Evolutionary conservation across 2,113 vertebrate genomes (phyloP), one percentile per base, ranked within the genome.

Genomic region (Phrynosoma blainvillii): DNA sequence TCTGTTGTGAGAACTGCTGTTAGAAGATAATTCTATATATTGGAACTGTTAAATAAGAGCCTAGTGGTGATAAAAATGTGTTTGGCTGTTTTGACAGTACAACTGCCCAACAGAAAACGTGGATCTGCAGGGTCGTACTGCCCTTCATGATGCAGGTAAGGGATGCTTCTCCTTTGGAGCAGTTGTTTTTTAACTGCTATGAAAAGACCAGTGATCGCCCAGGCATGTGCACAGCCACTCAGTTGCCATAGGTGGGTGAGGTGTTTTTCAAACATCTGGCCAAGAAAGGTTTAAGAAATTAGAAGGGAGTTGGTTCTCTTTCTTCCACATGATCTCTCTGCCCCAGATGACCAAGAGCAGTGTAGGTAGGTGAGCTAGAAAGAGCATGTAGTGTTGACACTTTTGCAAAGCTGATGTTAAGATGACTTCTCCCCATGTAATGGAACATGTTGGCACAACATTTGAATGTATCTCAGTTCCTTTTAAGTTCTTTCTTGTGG

Each of bases 121-220:
- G 92, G 99, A 99, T 95, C 96, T 98, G 27, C 98, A 99, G 85
- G 98, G 99, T 47, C 97, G 98, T 92, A 98, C 98, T 0, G 98
- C 99, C 40, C 97, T 99, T 62, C 99, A 99, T 32, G 98, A 99
- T 92, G 99, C 99, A 79, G 98, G 99, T 99, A 89, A 96, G 95
- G 52, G 66, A 5, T 25, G 32, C 2, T 1, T 0, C 82, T 87
- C 40, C 42, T 77, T 56, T 70, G 79, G 71, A 11, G 0, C 2
- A 5, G 0, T 77, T 40, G 56, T 62, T 12, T 0, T 36, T 1
- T n/a, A 32, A 23, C 18, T 7, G 3, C 21, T 32, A 1, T 82
- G 52, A 25, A 2, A 13, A 54, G 32, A 11, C 4, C 25, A 40
- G 27, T 42, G 1, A 42, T 25, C 1, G 9, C 14, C 23, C 23